Conservation (phyloP, 2,888 invertebrate genomes). For the Pardosa pseudoannulata region DNA sequence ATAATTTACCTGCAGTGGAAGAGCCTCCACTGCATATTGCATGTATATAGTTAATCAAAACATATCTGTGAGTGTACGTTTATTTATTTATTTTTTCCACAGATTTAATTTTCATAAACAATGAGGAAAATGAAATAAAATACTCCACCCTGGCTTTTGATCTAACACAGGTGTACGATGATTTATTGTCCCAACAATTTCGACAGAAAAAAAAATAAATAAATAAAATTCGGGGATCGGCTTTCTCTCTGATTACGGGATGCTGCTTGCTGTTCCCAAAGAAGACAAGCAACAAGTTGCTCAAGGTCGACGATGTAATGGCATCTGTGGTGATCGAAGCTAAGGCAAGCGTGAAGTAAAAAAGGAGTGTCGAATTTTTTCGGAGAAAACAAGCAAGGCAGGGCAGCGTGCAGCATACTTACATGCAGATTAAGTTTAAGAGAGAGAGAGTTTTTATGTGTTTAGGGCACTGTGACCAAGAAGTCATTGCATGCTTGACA, state of each 20-base stretch:
- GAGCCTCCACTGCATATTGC: not conserved
- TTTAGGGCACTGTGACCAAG: not conserved
- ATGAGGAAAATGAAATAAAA: slow-evolving; percentile 12
- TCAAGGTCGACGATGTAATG: slow-evolving; percentile 34
- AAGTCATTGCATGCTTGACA: not conserved
- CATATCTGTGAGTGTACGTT: too few species aligned
- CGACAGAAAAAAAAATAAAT: not conserved
- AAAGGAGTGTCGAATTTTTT: slow-evolving; percentile 38
- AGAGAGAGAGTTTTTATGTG: not conserved
- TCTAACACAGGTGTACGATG: slow-evolving; percentile 9
- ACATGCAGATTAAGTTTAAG: not conserved
- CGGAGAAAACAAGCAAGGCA: not conserved
- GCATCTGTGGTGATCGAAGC: slow-evolving; percentile 22
- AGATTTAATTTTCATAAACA: slow-evolving; percentile 14
- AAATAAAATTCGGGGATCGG: not conserved
- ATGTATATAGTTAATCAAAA: not conserved
- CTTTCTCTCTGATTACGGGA: slow-evolving; percentile 44
- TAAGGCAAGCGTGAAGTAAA: slow-evolving; percentile 56
- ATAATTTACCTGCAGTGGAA: not conserved
- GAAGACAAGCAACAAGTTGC: slow-evolving; percentile 17
- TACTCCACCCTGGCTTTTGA: slow-evolving; percentile 5
- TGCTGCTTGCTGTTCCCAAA: slow-evolving; percentile 9
- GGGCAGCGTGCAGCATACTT: not conserved
- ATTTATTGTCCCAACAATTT: slow-evolving; percentile 15
- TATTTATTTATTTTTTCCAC: not conserved